phyloP scores from a whole-genome alignment of 2,888 invertebrate species.

The Dysmachus trigonus region DNA sequence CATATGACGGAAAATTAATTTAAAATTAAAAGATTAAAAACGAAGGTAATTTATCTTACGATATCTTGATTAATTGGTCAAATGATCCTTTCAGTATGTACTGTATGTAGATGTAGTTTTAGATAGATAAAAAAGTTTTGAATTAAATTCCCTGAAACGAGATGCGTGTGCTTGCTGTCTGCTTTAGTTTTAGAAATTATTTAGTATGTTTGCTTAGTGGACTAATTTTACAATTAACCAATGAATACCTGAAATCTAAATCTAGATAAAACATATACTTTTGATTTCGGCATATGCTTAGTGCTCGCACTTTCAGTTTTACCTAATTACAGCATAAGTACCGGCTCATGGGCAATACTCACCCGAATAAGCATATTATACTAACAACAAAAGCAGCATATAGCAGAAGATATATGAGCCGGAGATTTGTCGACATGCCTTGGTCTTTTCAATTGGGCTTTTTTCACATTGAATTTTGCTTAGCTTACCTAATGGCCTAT shows the following conservation, averaged over 20 bases:
- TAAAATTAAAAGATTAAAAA: not conserved
- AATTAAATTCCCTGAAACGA: not conserved
- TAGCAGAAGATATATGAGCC: not conserved
- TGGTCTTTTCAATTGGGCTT: not conserved
- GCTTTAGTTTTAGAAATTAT: not conserved
- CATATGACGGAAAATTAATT: not conserved
- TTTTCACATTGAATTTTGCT: not conserved
- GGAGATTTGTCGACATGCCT: not conserved
- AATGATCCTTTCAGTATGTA: not conserved
- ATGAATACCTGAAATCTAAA: not conserved
- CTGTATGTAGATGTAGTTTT: no score
- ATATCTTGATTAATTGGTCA: not conserved
- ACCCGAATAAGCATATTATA: not conserved
- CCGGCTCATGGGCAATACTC: not conserved
- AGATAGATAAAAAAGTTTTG: not conserved
- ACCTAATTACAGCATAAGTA: not conserved
- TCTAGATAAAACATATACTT: not conserved
- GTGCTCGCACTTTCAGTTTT: not conserved
- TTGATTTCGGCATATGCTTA: not conserved
- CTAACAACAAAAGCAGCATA: not conserved
- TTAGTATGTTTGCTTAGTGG: not conserved
- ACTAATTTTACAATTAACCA: not conserved
- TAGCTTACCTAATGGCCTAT: slow-evolving; percentile 25
- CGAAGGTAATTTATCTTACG: not conserved
- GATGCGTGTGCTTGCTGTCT: not conserved